Conservation (phyloP, 2,888 invertebrate species). For the Clunio marinus region DNA sequence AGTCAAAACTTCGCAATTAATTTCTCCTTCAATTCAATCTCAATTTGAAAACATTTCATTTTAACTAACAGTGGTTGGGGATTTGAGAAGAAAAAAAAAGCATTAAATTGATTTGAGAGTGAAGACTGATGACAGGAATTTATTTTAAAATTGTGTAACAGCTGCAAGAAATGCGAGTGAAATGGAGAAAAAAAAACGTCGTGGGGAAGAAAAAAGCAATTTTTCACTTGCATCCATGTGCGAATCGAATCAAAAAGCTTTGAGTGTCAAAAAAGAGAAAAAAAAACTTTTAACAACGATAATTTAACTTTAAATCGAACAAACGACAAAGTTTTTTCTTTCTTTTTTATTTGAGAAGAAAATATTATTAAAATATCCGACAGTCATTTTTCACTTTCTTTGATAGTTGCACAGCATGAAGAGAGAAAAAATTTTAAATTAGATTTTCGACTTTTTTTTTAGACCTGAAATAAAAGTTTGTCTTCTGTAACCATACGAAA, state of each 20-base stretch:
- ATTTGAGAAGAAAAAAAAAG: not conserved
- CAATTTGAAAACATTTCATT: not conserved
- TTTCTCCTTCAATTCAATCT: too few relatives aligned
- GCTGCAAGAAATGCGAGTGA: slow-evolving; percentile 1
- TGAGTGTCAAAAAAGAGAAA: not conserved
- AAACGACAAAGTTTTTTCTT: not conserved
- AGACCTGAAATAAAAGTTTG: not conserved
- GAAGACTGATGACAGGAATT: slow-evolving; percentile 34
- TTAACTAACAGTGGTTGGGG: not conserved
- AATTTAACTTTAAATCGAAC: not conserved
- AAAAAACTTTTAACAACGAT: slow-evolving; percentile 6
- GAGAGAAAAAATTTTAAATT: slow-evolving; percentile 8
- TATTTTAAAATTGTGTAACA: slow-evolving; percentile 25
- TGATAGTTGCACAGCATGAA: slow-evolving; percentile 3
- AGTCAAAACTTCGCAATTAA: too few relatives aligned
- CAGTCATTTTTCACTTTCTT: slow-evolving; percentile 25
- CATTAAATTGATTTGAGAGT: slow-evolving; percentile 26
- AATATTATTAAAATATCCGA: not conserved
- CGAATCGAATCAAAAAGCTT: slow-evolving; percentile 13
- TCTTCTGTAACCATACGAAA: too few relatives aligned
- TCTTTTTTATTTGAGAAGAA: not conserved
- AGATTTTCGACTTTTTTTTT: slow-evolving; percentile 9
- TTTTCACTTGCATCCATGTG: slow-evolving; percentile 35
- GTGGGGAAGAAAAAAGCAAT: slow-evolving; percentile 1
- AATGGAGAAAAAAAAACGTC: not conserved